A percentile compares a stretch with the other conserved stretches of the same genome.
phyloP scores from a whole-genome alignment of 2,113 vertebrate genomes.

The Caloenas nicobarica region DNA sequence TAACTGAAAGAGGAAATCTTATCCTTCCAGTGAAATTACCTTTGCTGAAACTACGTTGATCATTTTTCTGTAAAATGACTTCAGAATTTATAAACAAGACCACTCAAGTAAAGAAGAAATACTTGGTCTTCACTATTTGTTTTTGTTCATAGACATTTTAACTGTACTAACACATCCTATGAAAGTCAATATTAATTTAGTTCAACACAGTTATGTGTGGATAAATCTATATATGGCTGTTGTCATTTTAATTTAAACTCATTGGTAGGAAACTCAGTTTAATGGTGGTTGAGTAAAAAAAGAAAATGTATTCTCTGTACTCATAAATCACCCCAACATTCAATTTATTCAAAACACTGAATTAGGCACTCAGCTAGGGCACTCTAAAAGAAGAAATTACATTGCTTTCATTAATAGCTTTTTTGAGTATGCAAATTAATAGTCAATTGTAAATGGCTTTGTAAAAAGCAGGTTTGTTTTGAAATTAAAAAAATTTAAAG shows the following conservation, averaged over 20 bases:
- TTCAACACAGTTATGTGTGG: neutral
- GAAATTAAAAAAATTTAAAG: neutral
- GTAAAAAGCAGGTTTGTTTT: neutral
- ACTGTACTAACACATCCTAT: neutral
- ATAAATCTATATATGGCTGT: neutral
- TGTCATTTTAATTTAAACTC: constrained; percentile 25
- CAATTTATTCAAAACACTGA: constrained; percentile 5
- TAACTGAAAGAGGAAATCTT: neutral
- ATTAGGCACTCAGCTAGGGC: neutral
- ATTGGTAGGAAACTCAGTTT: neutral
- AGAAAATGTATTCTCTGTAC: neutral
- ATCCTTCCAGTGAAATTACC: neutral
- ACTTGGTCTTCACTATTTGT: neutral
- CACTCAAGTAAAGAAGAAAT: neutral
- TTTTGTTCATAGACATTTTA: neutral
- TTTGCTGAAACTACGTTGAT: neutral
- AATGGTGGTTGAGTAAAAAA: neutral
- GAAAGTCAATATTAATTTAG: constrained; percentile 15
- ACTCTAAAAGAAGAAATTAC: neutral
- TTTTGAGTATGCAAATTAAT: constrained; percentile 20
- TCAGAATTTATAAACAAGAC: neutral
- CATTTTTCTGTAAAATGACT: neutral
- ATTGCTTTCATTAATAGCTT: constrained; percentile 11
- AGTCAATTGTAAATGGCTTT: neutral
- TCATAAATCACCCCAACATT: neutral